A percentile compares a stretch with the other conserved stretches of the same genome.
phyloP scores from a whole-genome alignment of 2,113 vertebrate species.

The Bungarus multicinctus region DNA sequence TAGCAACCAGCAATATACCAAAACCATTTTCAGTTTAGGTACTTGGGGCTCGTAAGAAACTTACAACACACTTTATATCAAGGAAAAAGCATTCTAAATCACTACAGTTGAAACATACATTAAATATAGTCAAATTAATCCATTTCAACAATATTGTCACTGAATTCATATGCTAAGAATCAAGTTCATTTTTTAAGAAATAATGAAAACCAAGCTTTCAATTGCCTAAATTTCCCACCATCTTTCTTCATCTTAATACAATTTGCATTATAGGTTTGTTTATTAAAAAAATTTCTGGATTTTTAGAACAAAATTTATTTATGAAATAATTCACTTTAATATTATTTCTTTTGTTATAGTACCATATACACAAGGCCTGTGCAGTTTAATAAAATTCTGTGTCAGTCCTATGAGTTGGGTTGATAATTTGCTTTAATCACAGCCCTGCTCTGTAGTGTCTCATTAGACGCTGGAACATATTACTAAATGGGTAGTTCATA shows the following conservation, averaged over 20 bases:
- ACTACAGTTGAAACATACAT: constrained; percentile 29
- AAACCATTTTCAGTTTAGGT: not conserved
- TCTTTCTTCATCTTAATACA: constrained; percentile 36
- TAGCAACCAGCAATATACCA: not conserved
- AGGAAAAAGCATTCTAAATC: not conserved
- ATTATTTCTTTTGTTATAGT: not conserved
- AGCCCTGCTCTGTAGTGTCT: constrained; percentile 19
- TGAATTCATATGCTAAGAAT: constrained; percentile 24
- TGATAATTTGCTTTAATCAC: constrained; percentile 28
- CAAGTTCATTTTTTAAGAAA: constrained; percentile 5
- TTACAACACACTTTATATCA: not conserved
- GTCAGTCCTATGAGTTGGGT: not conserved
- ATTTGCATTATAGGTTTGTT: constrained; percentile 36
- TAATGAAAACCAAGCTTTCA: constrained; percentile 33
- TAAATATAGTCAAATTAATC: constrained; percentile 5
- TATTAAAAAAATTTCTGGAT: constrained; percentile 14
- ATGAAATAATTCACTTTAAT: constrained; percentile 33
- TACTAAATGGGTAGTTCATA: not conserved
- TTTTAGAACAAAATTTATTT: constrained; percentile 40
- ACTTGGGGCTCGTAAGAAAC: not conserved
- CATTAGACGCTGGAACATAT: not conserved
- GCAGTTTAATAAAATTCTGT: constrained; percentile 2
- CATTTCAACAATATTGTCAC: constrained; percentile 34
- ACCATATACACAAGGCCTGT: constrained; percentile 3
- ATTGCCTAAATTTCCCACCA: constrained; percentile 13